phyloP scores from a whole-genome alignment of 2,797 vertebrate genomes.

The Fistularia tabacaria region DNA sequence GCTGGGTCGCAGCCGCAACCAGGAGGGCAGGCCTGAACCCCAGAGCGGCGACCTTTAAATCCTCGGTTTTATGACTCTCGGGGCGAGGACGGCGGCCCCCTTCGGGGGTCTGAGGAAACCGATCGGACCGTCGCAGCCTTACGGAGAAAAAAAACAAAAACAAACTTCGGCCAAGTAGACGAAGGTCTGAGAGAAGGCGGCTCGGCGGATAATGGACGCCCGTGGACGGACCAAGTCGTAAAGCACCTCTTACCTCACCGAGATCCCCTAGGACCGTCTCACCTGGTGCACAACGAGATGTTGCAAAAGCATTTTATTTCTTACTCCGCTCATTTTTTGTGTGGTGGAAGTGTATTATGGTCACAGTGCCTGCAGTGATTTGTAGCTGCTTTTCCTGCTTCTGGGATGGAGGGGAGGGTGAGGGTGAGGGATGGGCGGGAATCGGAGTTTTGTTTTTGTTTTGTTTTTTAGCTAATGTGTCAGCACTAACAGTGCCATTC shows the following conservation, averaged over 20 bases:
- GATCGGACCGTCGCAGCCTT: too few relatives aligned
- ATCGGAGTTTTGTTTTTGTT: too few relatives aligned
- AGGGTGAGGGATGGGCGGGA: neutral
- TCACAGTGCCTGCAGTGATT: constrained; percentile 71
- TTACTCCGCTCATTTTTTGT: constrained; percentile 46
- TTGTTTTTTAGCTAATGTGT: constrained; percentile 29
- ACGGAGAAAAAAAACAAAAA: neutral
- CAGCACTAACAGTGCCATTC: constrained; percentile 57
- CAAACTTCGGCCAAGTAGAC: neutral
- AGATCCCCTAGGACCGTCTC: constrained; percentile 41
- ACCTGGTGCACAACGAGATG: constrained; percentile 29
- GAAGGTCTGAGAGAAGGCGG: constrained; percentile 7
- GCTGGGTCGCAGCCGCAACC: constrained; percentile 80
- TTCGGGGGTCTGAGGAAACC: too few relatives aligned
- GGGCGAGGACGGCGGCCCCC: too few relatives aligned
- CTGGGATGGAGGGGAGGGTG: constrained; percentile 11
- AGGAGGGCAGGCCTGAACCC: constrained; percentile 86
- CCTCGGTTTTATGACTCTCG: constrained; percentile 8
- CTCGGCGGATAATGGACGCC: constrained; percentile 22
- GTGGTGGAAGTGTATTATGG: constrained; percentile 53
- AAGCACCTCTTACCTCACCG: constrained; percentile 53
- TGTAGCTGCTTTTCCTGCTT: constrained; percentile 45
- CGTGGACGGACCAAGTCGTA: constrained; percentile 34
- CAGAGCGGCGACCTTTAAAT: constrained; percentile 95
- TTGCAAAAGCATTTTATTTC: constrained; percentile 21